These are phyloP conservation scores for Nomada ferruginata DNA, from an alignment of 2,888 invertebrate genomes.

Conservation along the genomic window DNA sequence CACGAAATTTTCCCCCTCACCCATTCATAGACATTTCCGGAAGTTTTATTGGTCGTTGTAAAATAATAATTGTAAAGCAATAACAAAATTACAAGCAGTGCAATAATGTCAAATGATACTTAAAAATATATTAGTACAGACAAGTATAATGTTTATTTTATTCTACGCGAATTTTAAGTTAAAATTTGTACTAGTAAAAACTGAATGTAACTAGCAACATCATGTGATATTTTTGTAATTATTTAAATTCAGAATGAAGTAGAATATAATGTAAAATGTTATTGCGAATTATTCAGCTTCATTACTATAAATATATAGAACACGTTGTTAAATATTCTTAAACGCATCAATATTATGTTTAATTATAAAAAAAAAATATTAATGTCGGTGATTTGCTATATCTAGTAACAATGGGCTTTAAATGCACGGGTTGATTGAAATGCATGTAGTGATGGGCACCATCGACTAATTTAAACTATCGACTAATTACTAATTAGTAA, in stretches of 20 bases:
- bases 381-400: neutral
- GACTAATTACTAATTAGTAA: too few species aligned
- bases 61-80: neutral
- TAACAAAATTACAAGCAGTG: neutral
- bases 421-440: constrained; percentile 25
- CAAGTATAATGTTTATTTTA: neutral
- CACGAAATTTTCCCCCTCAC: neutral
- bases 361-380: neutral
- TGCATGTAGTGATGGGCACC: too few species aligned
- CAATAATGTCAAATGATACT: neutral
- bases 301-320: neutral
- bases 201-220: neutral
- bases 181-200: neutral
- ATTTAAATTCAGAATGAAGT: neutral
- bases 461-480: too few species aligned
- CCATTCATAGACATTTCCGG: neutral
- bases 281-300: neutral
- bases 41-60: neutral
- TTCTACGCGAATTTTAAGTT: neutral
- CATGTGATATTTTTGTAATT: neutral
- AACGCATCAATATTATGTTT: neutral
- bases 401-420: constrained; percentile 13
- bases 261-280: neutral
- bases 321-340: neutral
- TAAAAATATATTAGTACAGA: neutral